phyloP scores from a whole-genome alignment of 2,888 invertebrate species.

The Hymenopus coronatus region DNA sequence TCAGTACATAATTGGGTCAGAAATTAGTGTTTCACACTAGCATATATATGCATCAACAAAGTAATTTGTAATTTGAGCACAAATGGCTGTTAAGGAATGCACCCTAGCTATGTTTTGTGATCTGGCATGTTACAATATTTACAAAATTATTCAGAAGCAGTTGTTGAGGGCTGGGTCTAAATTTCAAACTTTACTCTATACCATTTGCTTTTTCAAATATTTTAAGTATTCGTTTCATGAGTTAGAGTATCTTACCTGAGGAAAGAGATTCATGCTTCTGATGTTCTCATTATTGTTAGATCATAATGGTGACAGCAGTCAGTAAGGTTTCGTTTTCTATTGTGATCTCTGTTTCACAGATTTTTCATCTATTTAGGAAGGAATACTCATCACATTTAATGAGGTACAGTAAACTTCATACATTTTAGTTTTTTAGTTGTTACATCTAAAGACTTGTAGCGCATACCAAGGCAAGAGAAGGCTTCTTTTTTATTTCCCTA shows the following conservation, averaged over 20 bases:
- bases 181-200: too few species aligned
- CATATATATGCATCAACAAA: background rate
- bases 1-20: too few species aligned
- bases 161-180: too few species aligned
- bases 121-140: background rate
- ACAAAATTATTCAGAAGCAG: background rate
- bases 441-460: background rate
- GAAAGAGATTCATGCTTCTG: too few species aligned
- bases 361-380: too few species aligned
- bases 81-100: background rate
- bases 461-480: background rate
- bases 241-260: too few species aligned
- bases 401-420: background rate
- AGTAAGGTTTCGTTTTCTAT: too few species aligned
- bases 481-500: background rate
- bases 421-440: background rate
- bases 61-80: background rate
- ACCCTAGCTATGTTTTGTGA: background rate
- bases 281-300: too few species aligned
- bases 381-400: background rate
- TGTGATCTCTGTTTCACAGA: too few species aligned
- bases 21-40: conserved; percentile 30
- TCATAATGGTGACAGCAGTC: too few species aligned
- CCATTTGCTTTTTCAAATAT: too few species aligned
- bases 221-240: too few species aligned